A percentile compares a stretch with the other conserved stretches of the same genome.
phyloP scores from a whole-genome alignment of 1,140 invertebrate genomes.

The Euura saliciscinereae region DNA sequence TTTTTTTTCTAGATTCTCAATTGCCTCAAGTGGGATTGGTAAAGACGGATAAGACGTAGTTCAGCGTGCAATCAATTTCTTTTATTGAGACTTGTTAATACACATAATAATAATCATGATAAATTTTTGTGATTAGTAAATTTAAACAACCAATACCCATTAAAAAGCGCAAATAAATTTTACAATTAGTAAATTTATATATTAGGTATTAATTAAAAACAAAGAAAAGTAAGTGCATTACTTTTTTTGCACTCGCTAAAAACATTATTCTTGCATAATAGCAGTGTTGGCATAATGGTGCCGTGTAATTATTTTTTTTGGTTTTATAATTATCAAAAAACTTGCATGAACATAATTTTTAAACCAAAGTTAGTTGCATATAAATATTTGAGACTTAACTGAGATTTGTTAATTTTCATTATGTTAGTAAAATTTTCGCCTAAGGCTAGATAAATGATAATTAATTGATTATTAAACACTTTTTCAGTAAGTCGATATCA shows the following conservation, averaged over 20 bases:
- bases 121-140: neutral
- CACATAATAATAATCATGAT: neutral
- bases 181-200: neutral
- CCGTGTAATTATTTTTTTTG: neutral
- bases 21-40: neutral
- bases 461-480: neutral
- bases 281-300: too few relatives aligned
- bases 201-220: neutral
- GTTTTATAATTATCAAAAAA: neutral
- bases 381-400: neutral
- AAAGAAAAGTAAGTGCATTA: neutral
- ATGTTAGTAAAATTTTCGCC: neutral
- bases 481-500: neutral
- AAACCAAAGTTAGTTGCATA: neutral
- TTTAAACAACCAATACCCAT: constrained; percentile 5
- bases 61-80: neutral
- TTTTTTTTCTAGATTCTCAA: too few relatives aligned
- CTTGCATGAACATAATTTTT: neutral
- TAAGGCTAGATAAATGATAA: neutral
- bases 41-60: neutral
- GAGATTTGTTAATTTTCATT: neutral
- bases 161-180: neutral
- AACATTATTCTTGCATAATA: too few relatives aligned
- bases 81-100: constrained; percentile 2
- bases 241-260: neutral